A percentile compares a stretch with the other conserved stretches of the same genome.
These are phyloP conservation scores for Nysson spinosus DNA, from an alignment of 2,888 invertebrate genomes.

Conservation along the genomic window DNA sequence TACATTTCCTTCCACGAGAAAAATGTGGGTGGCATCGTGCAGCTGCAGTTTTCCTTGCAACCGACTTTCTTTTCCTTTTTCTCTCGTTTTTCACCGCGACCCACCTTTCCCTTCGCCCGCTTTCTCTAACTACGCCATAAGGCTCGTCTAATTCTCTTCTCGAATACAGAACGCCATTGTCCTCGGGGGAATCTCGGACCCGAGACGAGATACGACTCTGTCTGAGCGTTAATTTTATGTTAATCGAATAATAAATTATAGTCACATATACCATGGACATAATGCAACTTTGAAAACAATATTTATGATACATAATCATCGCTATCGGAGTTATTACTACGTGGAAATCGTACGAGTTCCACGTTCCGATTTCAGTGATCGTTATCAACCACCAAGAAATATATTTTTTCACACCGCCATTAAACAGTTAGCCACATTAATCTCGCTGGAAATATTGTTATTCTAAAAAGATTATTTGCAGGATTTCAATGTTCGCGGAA, in stretches of 20 bases:
- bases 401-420: too few relatives aligned
- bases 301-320: too few relatives aligned
- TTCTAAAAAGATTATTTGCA: too few relatives aligned
- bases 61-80: conserved; percentile 6
- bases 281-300: too few relatives aligned
- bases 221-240: conserved; percentile 16
- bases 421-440: too few relatives aligned
- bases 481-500: not conserved
- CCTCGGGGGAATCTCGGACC: conserved; percentile 15
- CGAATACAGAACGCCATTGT: conserved; percentile 22
- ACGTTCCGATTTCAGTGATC: too few relatives aligned
- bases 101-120: conserved; percentile 1
- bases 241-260: conserved; percentile 29
- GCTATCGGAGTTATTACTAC: too few relatives aligned
- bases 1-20: conserved; percentile 50
- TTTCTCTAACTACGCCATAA: conserved; percentile 2
- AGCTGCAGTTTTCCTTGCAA: conserved; percentile 26
- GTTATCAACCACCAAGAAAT: too few relatives aligned
- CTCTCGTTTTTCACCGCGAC: not conserved
- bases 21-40: conserved; percentile 31
- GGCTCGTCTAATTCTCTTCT: conserved; percentile 30
- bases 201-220: not conserved
- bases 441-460: too few relatives aligned
- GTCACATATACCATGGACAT: not conserved
- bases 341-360: too few relatives aligned